Conservation (phyloP, 2,113 vertebrate species). For the Calonectris borealis region DNA sequence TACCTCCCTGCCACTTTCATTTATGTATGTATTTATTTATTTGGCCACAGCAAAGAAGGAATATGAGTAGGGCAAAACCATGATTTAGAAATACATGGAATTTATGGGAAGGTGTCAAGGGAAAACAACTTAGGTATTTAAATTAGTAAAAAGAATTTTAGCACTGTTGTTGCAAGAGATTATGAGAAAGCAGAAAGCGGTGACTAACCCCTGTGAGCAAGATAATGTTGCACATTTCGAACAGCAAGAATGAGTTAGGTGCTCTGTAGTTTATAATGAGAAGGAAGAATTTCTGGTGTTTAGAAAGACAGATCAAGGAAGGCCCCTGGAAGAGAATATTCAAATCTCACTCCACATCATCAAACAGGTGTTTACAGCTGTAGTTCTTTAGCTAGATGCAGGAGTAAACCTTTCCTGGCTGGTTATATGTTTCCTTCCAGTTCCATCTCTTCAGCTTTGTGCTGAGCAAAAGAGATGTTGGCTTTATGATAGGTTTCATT, state of each 20-base stretch:
- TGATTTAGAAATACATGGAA: not conserved
- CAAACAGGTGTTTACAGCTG: not conserved
- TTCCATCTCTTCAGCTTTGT: not conserved
- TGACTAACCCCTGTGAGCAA: not conserved
- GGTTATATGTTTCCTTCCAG: not conserved
- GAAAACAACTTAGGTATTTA: not conserved
- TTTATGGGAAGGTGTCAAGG: not conserved
- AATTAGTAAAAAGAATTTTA: not conserved
- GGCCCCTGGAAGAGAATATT: not conserved
- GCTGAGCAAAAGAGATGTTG: not conserved
- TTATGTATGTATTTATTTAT: not conserved
- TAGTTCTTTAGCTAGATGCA: not conserved
- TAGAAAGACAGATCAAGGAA: not conserved
- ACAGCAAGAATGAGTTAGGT: not conserved
- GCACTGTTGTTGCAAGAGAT: not conserved
- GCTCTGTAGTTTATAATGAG: not conserved
- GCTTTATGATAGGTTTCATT: not conserved
- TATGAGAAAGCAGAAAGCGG: not conserved
- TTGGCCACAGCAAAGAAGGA: not conserved
- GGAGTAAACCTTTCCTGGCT: not conserved
- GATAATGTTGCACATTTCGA: not conserved
- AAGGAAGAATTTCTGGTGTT: not conserved
- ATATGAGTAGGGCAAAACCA: not conserved
- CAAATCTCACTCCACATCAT: not conserved
- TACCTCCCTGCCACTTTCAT: not conserved